These are phyloP conservation scores for Oeneis ivallda DNA, from an alignment of 2,888 invertebrate species.

Conservation along the genomic window DNA sequence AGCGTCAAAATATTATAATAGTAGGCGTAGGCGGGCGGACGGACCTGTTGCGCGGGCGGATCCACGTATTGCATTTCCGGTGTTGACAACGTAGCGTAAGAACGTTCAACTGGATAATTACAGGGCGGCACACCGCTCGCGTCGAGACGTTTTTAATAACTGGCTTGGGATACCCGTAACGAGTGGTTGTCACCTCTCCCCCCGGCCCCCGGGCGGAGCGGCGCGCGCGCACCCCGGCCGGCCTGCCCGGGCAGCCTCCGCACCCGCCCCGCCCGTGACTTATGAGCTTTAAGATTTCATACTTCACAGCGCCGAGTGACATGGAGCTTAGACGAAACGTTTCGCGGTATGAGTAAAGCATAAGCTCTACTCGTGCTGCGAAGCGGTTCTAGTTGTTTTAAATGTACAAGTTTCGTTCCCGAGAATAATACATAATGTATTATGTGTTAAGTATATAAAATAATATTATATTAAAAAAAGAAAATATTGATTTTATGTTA, in stretches of 20 bases:
- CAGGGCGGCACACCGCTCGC: constrained; percentile 81
- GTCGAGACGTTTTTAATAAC: constrained; percentile 83
- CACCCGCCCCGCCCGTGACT: constrained; percentile 71
- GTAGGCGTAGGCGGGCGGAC: constrained; percentile 67
- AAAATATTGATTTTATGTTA: too few species aligned
- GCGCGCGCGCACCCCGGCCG: constrained; percentile 48
- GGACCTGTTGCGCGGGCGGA: constrained; percentile 78
- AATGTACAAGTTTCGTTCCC: background rate
- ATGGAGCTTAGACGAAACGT: constrained; percentile 23
- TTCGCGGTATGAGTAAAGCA: background rate
- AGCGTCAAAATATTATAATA: constrained; percentile 48
- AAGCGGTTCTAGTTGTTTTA: background rate
- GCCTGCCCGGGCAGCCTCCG: constrained; percentile 65
- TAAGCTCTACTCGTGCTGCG: too few species aligned
- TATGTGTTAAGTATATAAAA: too few species aligned
- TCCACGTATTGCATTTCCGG: constrained; percentile 80
- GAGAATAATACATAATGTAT: background rate
- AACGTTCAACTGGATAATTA: constrained; percentile 79
- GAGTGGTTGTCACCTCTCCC: constrained; percentile 81
- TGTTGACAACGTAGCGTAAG: constrained; percentile 73
- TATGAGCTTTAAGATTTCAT: constrained; percentile 63
- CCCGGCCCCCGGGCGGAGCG: constrained; percentile 56
- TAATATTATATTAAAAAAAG: too few species aligned
- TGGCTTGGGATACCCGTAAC: constrained; percentile 81
- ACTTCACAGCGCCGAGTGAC: constrained; percentile 47